These are phyloP conservation scores for Limnodromus scolopaceus DNA, from an alignment of 2,797 vertebrate genomes.

Conservation along the genomic window DNA sequence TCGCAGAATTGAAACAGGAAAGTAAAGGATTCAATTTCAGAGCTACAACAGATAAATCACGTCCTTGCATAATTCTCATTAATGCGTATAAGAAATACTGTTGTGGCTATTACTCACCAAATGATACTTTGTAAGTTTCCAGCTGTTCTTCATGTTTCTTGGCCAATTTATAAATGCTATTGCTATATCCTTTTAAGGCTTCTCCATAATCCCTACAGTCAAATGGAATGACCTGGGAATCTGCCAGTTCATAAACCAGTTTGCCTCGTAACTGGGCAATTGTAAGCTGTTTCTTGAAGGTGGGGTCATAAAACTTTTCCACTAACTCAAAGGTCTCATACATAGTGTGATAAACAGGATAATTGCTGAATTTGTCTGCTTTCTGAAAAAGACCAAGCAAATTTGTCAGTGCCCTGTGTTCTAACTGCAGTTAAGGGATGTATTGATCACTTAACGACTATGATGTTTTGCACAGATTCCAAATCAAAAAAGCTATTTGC, in stretches of 20 bases:
- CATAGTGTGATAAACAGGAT: constrained; percentile 93
- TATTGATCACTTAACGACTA: background rate
- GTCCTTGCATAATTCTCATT: background rate
- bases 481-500: background rate
- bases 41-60: background rate
- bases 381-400: constrained; percentile 78
- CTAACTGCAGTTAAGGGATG: background rate
- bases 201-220: constrained; percentile 87
- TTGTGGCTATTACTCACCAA: constrained; percentile 83
- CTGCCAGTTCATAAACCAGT: constrained; percentile 87
- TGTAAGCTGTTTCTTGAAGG: constrained; percentile 85
- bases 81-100: background rate
- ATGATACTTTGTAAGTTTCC: constrained; percentile 81
- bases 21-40: background rate
- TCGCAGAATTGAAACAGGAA: background rate
- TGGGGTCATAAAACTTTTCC: constrained; percentile 90
- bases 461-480: background rate
- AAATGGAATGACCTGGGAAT: constrained; percentile 87
- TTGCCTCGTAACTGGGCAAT: constrained; percentile 89
- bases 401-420: constrained; percentile 15
- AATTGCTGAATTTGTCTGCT: constrained; percentile 91
- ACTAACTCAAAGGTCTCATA: constrained; percentile 96
- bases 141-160: constrained; percentile 79
- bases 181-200: constrained; percentile 83
- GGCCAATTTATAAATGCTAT: constrained; percentile 82